A percentile compares a stretch with the other conserved stretches of the same genome.
Conservation (phyloP, 1,140 invertebrate genomes). For the Danaus melanippus region DNA sequence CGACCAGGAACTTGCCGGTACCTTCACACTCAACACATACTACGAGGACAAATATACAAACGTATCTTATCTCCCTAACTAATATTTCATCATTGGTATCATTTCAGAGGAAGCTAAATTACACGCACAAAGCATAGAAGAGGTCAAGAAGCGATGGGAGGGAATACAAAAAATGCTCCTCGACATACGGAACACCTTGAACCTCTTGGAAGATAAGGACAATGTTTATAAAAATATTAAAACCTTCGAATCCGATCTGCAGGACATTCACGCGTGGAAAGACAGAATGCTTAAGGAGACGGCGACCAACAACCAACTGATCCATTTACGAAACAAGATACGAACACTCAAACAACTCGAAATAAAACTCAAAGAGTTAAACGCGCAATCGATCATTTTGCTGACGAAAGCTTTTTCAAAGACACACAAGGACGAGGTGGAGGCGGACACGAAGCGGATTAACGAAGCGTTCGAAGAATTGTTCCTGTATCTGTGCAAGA, state of each 20-base stretch:
- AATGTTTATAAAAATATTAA: slow-evolving; percentile 42
- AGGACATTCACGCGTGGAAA: slow-evolving; percentile 47
- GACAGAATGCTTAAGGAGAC: slow-evolving; percentile 42
- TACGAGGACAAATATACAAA: too few species aligned
- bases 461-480: slow-evolving; percentile 40
- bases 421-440: slow-evolving; percentile 47
- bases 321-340: slow-evolving; percentile 53
- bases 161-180: slow-evolving; percentile 40
- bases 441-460: slow-evolving; percentile 39
- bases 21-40: not conserved
- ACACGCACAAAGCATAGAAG: slow-evolving; percentile 45
- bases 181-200: slow-evolving; percentile 48
- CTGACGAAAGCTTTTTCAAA: slow-evolving; percentile 44
- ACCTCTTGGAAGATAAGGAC: slow-evolving; percentile 53
- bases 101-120: slow-evolving; percentile 49
- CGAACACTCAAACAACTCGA: slow-evolving; percentile 52
- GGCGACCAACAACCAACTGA: slow-evolving; percentile 47
- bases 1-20: slow-evolving; percentile 32
- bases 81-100: too few species aligned
- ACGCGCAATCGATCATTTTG: slow-evolving; percentile 49
- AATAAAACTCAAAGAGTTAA: slow-evolving; percentile 46
- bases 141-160: slow-evolving; percentile 46
- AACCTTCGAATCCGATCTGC: slow-evolving; percentile 38
- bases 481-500: slow-evolving; percentile 26
- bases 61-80: too few species aligned